Conservation (phyloP, 2,113 vertebrate species). For the Uria aalge region DNA sequence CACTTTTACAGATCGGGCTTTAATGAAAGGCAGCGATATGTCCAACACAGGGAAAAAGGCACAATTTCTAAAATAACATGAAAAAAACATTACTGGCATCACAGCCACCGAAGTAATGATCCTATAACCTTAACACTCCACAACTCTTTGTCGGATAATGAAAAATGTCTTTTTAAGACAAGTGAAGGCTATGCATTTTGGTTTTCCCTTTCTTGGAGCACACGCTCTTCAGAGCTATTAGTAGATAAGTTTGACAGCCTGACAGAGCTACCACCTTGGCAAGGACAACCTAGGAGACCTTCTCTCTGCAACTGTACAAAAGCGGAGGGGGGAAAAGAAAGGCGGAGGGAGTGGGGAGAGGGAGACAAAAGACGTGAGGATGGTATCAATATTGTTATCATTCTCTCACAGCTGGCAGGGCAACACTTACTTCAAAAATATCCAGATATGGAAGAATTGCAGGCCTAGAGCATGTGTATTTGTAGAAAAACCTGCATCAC, state of each 20-base stretch:
- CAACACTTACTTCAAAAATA: neutral
- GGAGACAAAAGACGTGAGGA: neutral
- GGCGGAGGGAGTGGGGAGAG: neutral
- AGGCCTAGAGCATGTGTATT: neutral
- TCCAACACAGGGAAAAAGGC: neutral
- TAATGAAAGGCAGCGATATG: neutral
- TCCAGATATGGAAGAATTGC: neutral
- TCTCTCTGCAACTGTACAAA: neutral
- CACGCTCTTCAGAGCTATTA: neutral
- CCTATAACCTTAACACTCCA: neutral
- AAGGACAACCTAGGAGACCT: neutral
- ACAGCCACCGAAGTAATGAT: neutral
- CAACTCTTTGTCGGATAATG: neutral
- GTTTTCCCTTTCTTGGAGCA: neutral
- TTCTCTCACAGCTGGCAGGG: neutral
- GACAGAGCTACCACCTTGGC: slow-evolving; percentile 2
- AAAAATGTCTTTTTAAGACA: slow-evolving; percentile 19
- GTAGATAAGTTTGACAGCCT: slow-evolving; percentile 3
- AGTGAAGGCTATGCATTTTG: neutral
- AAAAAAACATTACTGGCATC: neutral
- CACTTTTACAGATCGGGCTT: neutral
- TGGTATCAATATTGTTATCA: neutral
- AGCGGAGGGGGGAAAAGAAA: neutral
- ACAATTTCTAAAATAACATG: neutral
- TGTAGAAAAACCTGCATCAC: neutral